Percentiles rank a stretch among this genome's conserved stretches.
Evolutionary conservation across 2,113 vertebrate species (phyloP).

Genomic region (Felis catus): F.catus_Fca126_mat1.0 CM031411.1:20697001-20697500

Average conservation of each 20-base stretch:
- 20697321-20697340: background rate
- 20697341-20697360: constrained; percentile 21
- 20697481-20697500: background rate
- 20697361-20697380: constrained; percentile 42
- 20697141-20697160: constrained; percentile 18
- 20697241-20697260: constrained; percentile 26
- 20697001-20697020: constrained; percentile 17
- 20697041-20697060: constrained; percentile 40
- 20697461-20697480: background rate
- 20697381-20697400: constrained; percentile 1
- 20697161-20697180: background rate
- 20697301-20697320: constrained; percentile 26
- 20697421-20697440: constrained; percentile 39
- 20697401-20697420: background rate
- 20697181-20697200: background rate
- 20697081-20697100: constrained; percentile 41
- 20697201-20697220: background rate
- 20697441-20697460: constrained; percentile 32
- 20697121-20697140: background rate
- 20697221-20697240: constrained; percentile 38
- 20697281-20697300: background rate
- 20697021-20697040: constrained; percentile 25
- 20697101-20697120: constrained; percentile 41
- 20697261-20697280: constrained; percentile 40
- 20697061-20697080: constrained; percentile 53